These are phyloP conservation scores for Yponomeuta plumbellus DNA, from an alignment of 2,888 invertebrate genomes.

Conservation along the genomic window DNA sequence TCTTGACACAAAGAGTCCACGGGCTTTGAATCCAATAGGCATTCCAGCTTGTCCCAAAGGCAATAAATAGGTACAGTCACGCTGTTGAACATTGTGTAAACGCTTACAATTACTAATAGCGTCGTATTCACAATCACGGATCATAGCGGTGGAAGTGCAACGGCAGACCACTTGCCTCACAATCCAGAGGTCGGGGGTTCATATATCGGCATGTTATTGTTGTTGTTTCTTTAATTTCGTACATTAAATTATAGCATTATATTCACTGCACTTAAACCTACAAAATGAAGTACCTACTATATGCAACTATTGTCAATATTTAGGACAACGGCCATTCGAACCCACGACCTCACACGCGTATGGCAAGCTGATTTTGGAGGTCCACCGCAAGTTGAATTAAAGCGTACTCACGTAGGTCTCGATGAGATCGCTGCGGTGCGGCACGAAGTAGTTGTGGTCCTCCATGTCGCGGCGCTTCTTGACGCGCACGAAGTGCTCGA, in stretches of 20 bases:
- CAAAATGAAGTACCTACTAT: no score
- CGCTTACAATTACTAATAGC: no score
- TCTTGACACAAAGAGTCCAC: background rate
- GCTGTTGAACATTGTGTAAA: background rate
- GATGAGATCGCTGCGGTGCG: conserved; percentile 94
- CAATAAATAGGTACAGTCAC: background rate
- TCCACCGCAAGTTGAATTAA: background rate
- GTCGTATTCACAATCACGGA: no score
- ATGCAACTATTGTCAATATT: no score
- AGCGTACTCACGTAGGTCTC: conserved; percentile 91
- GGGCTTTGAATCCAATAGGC: background rate
- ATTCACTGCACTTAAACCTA: no score
- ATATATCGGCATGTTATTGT: no score
- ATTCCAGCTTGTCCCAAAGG: background rate
- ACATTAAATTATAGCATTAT: no score
- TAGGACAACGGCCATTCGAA: background rate
- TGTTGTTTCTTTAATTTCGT: no score
- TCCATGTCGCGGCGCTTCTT: conserved; percentile 96
- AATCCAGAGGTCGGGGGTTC: no score
- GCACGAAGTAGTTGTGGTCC: conserved; percentile 97
- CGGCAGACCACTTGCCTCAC: no score
- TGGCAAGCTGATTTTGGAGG: background rate
- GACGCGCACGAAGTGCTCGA: conserved; percentile 96
- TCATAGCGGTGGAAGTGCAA: no score
- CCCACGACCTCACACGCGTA: background rate